Conservation (phyloP, 2,888 invertebrate species). For the Aromia moschata region DNA sequence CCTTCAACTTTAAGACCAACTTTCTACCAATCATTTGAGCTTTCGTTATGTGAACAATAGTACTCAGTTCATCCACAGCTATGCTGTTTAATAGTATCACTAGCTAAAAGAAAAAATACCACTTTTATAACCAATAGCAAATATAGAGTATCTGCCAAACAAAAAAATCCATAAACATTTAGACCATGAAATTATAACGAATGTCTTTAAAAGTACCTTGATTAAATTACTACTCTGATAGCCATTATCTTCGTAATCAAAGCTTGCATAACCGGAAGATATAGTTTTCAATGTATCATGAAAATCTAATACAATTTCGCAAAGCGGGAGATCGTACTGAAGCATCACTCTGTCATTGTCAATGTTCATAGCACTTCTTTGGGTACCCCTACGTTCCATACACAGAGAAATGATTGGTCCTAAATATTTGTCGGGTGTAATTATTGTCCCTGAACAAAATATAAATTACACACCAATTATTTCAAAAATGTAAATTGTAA, state of each 20-base stretch:
- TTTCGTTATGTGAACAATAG: slow-evolving; percentile 79
- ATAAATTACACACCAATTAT: neutral
- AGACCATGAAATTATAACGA: too few relatives aligned
- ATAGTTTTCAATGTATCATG: slow-evolving; percentile 90
- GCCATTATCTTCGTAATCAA: slow-evolving; percentile 91
- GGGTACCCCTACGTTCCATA: slow-evolving; percentile 77
- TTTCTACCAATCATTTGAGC: slow-evolving; percentile 72
- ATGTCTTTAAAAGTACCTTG: slow-evolving; percentile 70
- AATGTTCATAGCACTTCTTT: slow-evolving; percentile 77
- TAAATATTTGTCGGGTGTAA: slow-evolving; percentile 81
- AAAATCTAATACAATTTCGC: slow-evolving; percentile 94
- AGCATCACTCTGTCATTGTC: slow-evolving; percentile 85
- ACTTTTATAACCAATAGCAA: neutral
- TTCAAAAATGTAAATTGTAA: neutral
- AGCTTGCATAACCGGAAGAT: slow-evolving; percentile 95
- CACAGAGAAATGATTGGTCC: slow-evolving; percentile 78
- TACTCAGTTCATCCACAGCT: slow-evolving; percentile 83
- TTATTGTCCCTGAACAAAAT: slow-evolving; percentile 87
- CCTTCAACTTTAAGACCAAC: slow-evolving; percentile 79
- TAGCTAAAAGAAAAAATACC: slow-evolving; percentile 66
- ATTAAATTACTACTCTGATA: slow-evolving; percentile 81
- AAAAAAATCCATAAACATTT: too few relatives aligned
- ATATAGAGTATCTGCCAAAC: too few relatives aligned
- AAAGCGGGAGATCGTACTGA: slow-evolving; percentile 86
- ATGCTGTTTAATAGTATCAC: slow-evolving; percentile 81